Evolutionary conservation across 2,888 invertebrate genomes (phyloP), one percentile per base, ranked within the genome.

Genomic region (Artemia sinica): DNA sequence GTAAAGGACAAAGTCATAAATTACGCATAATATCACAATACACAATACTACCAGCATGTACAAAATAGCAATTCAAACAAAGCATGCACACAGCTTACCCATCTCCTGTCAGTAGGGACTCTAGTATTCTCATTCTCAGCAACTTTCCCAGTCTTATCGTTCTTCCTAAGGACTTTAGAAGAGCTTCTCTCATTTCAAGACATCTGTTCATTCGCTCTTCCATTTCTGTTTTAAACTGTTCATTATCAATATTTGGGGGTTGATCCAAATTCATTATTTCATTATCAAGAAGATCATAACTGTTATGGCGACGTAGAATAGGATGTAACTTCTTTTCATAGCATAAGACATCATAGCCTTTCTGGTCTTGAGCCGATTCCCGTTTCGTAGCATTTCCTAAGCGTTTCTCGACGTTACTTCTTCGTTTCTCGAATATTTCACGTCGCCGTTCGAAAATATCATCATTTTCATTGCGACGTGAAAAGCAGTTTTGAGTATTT

Each of bases 121-220:
- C 86, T 74, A 82, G 82, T 66, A 86, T 78, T 66, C 86, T 79
- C 65, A 84, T 84, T 76, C 84, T 83, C 69, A 86, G 77, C 72
- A 86, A 78, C 70, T 84, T 79, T n/a, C 86, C 86, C 67, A 86
- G 78, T 67, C 86, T 79, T 68, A 86, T 84, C 83, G 86, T 86
- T 69, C 86, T 80, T 66, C 86, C 86, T 70, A 86, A 85, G 78
- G 86, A 86, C 66, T 85, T 80, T 73, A 86, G 77, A 50, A 86
- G 79, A 71, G 82, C 82, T 76, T 86, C 86, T 68, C 86, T 79
- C 70, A 81, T 79, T 41, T 80, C 77, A 72, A 85, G 79, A 50
- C 14, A 68, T 52, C 8, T 41, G 48, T 63, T 63, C 63, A n/a
- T 51, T 63, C 49, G 11, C 28, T 13, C 63, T 58, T 18, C 28